phyloP scores from a whole-genome alignment of 2,797 vertebrate genomes.

The Spheniscus humboldti region DNA sequence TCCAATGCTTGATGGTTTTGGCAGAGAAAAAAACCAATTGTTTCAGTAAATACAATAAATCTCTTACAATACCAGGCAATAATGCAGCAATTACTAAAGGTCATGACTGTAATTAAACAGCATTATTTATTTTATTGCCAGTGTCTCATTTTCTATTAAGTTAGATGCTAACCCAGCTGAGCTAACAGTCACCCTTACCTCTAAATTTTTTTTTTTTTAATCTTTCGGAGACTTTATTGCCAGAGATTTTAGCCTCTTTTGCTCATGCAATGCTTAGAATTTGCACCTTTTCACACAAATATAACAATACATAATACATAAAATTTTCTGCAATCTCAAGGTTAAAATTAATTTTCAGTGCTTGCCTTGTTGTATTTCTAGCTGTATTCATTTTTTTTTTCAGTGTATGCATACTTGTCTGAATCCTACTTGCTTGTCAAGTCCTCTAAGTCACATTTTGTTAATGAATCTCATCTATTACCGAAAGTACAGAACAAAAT shows the following conservation, averaged over 20 bases:
- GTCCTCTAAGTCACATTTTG: neutral
- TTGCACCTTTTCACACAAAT: neutral
- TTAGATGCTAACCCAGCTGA: neutral
- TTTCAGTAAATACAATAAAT: slow-evolving; percentile 24
- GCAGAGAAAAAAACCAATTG: neutral
- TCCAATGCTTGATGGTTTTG: neutral
- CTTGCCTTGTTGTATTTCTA: neutral
- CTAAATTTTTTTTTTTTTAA: neutral
- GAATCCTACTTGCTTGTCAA: neutral
- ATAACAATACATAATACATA: neutral
- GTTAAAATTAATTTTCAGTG: neutral
- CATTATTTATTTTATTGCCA: slow-evolving; percentile 39
- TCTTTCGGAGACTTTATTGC: neutral
- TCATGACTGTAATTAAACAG: slow-evolving; percentile 50
- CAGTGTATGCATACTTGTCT: neutral
- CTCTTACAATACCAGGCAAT: neutral
- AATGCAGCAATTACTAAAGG: slow-evolving; percentile 11
- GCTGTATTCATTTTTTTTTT: neutral
- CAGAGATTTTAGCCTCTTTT: neutral
- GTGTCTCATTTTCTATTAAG: neutral
- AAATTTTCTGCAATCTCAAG: neutral
- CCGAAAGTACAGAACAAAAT: neutral
- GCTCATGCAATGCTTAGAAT: neutral
- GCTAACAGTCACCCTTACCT: neutral
- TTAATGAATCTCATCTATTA: neutral